These are phyloP conservation scores for Drosophila quinaria DNA, from an alignment of 2,888 invertebrate genomes.

Conservation along the genomic window DNA sequence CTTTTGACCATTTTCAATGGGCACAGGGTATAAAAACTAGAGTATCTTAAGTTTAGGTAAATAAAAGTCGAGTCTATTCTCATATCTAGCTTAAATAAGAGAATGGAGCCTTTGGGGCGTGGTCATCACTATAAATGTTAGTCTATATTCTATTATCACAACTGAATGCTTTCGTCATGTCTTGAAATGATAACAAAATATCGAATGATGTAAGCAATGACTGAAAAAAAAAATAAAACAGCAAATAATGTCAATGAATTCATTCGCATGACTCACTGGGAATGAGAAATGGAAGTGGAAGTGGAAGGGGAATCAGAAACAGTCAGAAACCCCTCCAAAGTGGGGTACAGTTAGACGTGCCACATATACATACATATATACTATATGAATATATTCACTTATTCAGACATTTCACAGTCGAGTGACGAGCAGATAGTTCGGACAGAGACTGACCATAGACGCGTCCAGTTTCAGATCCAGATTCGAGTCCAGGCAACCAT, in stretches of 20 bases:
- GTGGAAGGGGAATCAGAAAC: neutral
- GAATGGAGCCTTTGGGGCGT: conserved; percentile 20
- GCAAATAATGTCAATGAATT: conserved; percentile 21
- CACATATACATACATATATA: conserved; percentile 13
- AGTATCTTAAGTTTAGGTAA: conserved; percentile 19
- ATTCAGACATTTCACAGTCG: conserved; percentile 58
- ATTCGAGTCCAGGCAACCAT: conserved; percentile 51
- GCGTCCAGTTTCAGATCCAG: conserved; percentile 55
- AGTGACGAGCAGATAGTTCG: conserved; percentile 46
- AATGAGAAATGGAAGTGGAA: conserved; percentile 11
- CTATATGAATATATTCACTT: conserved; percentile 4
- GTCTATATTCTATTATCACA: conserved; percentile 29
- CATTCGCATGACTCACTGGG: conserved; percentile 38
- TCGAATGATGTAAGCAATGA: conserved; percentile 57
- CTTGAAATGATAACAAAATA: conserved; percentile 44
- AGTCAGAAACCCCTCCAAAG: conserved; percentile 5
- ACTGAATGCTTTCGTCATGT: conserved; percentile 46
- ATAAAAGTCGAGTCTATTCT: neutral
- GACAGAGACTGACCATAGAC: conserved; percentile 49
- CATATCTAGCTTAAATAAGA: conserved; percentile 33
- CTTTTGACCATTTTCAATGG: too few species aligned
- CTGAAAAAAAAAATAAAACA: conserved; percentile 12
- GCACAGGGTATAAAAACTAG: too few species aligned
- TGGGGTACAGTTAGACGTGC: conserved; percentile 54
- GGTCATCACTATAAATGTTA: conserved; percentile 1